phyloP scores from a whole-genome alignment of 2,888 invertebrate genomes.

The Gnatocerus cornutus region DNA sequence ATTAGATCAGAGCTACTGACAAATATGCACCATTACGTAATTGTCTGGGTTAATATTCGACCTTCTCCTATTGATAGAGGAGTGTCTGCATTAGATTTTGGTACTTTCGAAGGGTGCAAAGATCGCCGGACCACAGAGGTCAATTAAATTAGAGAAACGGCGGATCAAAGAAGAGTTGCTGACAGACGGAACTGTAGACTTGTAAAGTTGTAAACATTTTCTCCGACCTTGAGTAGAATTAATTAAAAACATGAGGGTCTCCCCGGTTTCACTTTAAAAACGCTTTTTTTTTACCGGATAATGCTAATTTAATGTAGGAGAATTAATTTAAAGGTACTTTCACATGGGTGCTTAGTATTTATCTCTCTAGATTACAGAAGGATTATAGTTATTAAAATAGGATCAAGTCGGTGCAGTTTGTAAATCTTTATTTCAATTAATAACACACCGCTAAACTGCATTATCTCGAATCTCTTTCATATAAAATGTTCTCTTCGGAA shows the following conservation, averaged over 20 bases:
- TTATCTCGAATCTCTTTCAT: slow-evolving; percentile 37
- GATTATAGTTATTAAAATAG: slow-evolving; percentile 13
- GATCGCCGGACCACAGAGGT: slow-evolving; percentile 50
- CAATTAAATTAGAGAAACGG: slow-evolving; percentile 50
- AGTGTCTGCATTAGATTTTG: no score
- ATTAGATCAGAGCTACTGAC: slow-evolving; percentile 28
- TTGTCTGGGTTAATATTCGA: slow-evolving; percentile 17
- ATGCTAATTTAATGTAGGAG: slow-evolving; percentile 12
- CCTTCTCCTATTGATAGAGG: slow-evolving; percentile 2
- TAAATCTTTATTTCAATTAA: slow-evolving; percentile 29
- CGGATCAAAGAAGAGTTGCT: slow-evolving; percentile 8
- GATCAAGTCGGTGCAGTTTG: neutral
- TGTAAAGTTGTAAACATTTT: neutral
- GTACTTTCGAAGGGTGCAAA: slow-evolving; percentile 37
- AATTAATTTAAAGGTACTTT: slow-evolving; percentile 34
- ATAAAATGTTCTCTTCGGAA: slow-evolving; percentile 20
- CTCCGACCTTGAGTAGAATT: slow-evolving; percentile 18
- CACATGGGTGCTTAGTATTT: slow-evolving; percentile 14
- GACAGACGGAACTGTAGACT: slow-evolving; percentile 9
- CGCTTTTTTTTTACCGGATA: slow-evolving; percentile 24
- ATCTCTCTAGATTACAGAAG: neutral
- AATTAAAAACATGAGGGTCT: slow-evolving; percentile 11
- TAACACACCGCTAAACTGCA: slow-evolving; percentile 26
- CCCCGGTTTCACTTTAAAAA: slow-evolving; percentile 20
- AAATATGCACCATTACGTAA: slow-evolving; percentile 27